phyloP scores from a whole-genome alignment of 2,888 invertebrate genomes.

The Dicranocentrus wangi region DNA sequence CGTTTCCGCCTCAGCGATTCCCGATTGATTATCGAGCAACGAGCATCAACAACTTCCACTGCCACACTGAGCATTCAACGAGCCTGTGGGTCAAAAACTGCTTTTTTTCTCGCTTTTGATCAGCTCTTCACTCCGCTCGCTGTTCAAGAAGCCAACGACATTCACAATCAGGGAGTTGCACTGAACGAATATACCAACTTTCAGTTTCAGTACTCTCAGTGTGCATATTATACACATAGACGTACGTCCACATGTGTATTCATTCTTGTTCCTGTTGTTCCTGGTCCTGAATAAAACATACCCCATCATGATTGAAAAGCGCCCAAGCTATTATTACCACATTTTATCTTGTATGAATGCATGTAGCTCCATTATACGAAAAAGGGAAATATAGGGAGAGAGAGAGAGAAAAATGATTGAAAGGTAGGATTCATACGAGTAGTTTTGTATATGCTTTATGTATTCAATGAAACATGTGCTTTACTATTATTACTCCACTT shows the following conservation, averaged over 20 bases:
- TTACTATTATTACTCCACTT: not conserved
- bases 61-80: not conserved
- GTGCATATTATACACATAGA: not conserved
- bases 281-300: slow-evolving; percentile 46
- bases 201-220: too few relatives aligned
- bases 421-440: slow-evolving; percentile 37
- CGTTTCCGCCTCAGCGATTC: slow-evolving; percentile 69
- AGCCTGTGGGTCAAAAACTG: slow-evolving; percentile 44
- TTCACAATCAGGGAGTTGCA: slow-evolving; percentile 23
- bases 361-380: not conserved
- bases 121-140: slow-evolving; percentile 26
- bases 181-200: too few relatives aligned
- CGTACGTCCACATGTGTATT: not conserved
- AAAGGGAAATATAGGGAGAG: not conserved
- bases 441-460: not conserved
- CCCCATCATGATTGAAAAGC: slow-evolving; percentile 53
- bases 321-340: slow-evolving; percentile 49
- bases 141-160: slow-evolving; percentile 53
- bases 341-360: slow-evolving; percentile 36
- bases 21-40: slow-evolving; percentile 70
- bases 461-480: slow-evolving; percentile 40
- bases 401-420: slow-evolving; percentile 49
- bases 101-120: slow-evolving; percentile 38
- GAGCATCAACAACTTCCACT: not conserved
- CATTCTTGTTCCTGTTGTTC: slow-evolving; percentile 17